Evolutionary conservation across 1,140 invertebrate genomes (phyloP).

Genomic region (Zaprionus vittiger): DNA sequence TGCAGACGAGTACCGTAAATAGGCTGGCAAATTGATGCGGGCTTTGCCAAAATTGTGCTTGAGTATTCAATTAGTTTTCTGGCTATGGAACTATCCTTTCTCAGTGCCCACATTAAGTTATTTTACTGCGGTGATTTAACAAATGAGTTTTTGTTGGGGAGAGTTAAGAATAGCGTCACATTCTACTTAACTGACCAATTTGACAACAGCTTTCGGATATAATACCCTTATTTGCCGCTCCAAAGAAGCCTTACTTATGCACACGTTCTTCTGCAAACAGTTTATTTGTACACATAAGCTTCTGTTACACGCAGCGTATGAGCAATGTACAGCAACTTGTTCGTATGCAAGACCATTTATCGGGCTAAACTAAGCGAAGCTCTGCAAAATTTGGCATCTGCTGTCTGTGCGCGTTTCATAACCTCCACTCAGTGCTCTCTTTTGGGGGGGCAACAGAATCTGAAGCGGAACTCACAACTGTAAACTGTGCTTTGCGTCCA

Average conservation of each 20-base stretch:
- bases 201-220: not conserved
- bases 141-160: not conserved
- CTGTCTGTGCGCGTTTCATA: conserved; percentile 38
- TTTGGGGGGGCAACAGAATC: conserved; percentile 23
- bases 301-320: conserved; percentile 35
- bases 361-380: not conserved
- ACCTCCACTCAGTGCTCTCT: conserved; percentile 28
- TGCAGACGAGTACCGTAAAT: conserved; percentile 48
- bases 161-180: no score
- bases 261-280: no score
- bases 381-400: not conserved
- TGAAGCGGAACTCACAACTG: conserved; percentile 17
- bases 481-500: conserved; percentile 10
- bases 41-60: conserved; percentile 13
- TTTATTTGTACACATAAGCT: conserved; percentile 11
- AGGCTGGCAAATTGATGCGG: conserved; percentile 63
- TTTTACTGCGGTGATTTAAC: not conserved
- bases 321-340: conserved; percentile 54
- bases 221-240: not conserved
- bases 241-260: not conserved
- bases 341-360: conserved; percentile 9
- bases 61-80: conserved; percentile 35
- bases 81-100: not conserved
- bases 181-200: not conserved
- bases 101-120: conserved; percentile 3